A percentile compares a stretch with the other conserved stretches of the same genome.
Evolutionary conservation across 2,888 invertebrate genomes (phyloP).

Genomic region (Loripinus fragilis): DNA sequence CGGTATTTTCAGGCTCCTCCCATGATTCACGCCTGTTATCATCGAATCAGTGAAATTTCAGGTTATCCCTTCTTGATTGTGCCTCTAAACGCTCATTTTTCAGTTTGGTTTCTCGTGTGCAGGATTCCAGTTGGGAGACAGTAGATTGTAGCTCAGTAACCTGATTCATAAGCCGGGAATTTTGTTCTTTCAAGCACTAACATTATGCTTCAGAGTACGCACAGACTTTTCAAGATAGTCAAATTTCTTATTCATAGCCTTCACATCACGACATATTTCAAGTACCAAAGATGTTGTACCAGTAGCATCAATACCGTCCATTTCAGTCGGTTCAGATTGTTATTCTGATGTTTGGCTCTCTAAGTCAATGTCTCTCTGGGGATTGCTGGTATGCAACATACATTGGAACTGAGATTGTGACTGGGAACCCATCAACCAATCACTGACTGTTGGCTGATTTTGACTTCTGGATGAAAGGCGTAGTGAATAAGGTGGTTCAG

Average conservation of each 20-base stretch:
- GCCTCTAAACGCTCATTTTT: too few relatives aligned
- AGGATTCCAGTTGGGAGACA: background rate
- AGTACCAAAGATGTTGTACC: background rate
- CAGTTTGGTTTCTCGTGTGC: background rate
- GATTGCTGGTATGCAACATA: background rate
- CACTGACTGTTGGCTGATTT: background rate
- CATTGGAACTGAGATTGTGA: background rate
- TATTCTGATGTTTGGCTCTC: too few relatives aligned
- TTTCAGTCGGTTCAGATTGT: background rate
- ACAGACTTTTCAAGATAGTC: too few relatives aligned
- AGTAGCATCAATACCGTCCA: background rate
- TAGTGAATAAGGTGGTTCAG: background rate
- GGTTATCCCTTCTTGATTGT: too few relatives aligned
- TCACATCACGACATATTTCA: background rate
- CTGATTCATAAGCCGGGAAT: background rate
- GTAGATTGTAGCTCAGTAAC: too few relatives aligned
- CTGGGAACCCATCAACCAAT: too few relatives aligned
- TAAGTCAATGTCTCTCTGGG: background rate
- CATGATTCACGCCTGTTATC: constrained; percentile 20
- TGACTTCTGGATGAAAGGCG: background rate
- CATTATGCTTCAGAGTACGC: background rate
- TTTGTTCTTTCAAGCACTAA: background rate
- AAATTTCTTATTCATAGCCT: too few relatives aligned
- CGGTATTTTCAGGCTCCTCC: constrained; percentile 10
- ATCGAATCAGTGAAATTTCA: constrained; percentile 10